Evolutionary conservation across 2,797 vertebrate species (phyloP).

Genomic region (Pelobates cultripes): DNA sequence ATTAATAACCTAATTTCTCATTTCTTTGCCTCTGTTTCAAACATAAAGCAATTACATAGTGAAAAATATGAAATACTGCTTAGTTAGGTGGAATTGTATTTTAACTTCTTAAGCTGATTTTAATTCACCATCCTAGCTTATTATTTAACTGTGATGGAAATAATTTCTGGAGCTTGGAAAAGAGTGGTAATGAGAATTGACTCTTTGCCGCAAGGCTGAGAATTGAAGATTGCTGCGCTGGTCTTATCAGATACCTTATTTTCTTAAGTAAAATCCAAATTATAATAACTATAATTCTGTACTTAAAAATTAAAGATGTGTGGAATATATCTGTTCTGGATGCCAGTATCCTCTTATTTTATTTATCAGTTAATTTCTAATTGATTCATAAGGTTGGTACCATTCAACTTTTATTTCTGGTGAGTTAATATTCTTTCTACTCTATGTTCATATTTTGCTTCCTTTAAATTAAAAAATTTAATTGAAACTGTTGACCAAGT

Average conservation of each 20-base stretch:
- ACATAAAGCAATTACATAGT: neutral
- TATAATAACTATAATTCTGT: neutral
- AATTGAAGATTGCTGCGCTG: constrained; percentile 1
- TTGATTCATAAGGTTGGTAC: no score
- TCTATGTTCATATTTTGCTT: no score
- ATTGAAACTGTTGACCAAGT: no score
- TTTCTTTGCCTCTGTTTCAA: neutral
- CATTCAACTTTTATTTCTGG: no score
- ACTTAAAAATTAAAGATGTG: neutral
- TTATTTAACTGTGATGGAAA: constrained; percentile 1
- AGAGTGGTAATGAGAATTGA: neutral
- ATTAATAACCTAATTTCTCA: neutral
- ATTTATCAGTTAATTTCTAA: no score
- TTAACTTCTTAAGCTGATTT: neutral
- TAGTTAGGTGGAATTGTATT: neutral
- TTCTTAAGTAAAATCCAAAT: neutral
- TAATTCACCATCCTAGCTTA: constrained; percentile 4
- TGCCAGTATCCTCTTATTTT: no score
- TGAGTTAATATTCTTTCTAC: no score
- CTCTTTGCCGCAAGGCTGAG: constrained; percentile 3
- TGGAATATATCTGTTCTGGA: no score
- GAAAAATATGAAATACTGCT: constrained; percentile 1
- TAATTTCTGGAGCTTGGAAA: neutral
- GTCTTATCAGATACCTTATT: neutral
- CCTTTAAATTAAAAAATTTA: no score